Conservation (phyloP, 2,797 vertebrate genomes). For the Lateolabrax maculatus region DNA sequence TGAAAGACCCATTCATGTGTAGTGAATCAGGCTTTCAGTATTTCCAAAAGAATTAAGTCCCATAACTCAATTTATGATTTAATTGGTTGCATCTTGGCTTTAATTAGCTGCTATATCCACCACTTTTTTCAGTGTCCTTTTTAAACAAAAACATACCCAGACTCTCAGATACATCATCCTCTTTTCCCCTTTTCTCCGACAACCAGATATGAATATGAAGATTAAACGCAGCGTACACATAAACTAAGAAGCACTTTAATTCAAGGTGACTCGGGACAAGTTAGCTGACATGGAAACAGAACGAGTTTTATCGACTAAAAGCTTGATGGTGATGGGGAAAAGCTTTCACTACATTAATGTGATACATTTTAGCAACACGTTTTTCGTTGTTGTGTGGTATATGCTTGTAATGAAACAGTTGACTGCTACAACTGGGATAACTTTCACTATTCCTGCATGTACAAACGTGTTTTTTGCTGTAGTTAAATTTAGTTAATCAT, state of each 20-base stretch:
- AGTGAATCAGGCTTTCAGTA: conserved; percentile 72
- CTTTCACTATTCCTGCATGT: background rate
- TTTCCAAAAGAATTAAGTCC: conserved; percentile 73
- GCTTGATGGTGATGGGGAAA: conserved; percentile 13
- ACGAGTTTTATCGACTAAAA: conserved; percentile 34
- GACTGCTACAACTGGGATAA: background rate
- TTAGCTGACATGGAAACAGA: conserved; percentile 8
- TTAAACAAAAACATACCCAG: conserved; percentile 40
- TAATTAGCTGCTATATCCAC: conserved; percentile 67
- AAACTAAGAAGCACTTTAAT: conserved; percentile 10
- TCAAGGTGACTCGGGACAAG: conserved; percentile 35
- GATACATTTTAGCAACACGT: conserved; percentile 12
- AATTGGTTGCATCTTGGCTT: conserved; percentile 80
- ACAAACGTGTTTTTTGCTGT: background rate
- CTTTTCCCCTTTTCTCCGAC: conserved; percentile 8
- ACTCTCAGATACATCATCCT: conserved; percentile 17
- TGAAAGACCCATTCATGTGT: conserved; percentile 71
- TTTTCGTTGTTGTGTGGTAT: conserved; percentile 14
- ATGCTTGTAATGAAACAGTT: conserved; percentile 1
- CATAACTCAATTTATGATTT: conserved; percentile 81
- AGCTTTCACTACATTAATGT: conserved; percentile 30
- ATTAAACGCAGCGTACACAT: conserved; percentile 16
- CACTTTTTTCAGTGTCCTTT: conserved; percentile 26
- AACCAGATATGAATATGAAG: conserved; percentile 6
- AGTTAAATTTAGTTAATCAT: background rate